phyloP scores from a whole-genome alignment of 2,113 vertebrate genomes.

The Crotophaga sulcirostris region DNA sequence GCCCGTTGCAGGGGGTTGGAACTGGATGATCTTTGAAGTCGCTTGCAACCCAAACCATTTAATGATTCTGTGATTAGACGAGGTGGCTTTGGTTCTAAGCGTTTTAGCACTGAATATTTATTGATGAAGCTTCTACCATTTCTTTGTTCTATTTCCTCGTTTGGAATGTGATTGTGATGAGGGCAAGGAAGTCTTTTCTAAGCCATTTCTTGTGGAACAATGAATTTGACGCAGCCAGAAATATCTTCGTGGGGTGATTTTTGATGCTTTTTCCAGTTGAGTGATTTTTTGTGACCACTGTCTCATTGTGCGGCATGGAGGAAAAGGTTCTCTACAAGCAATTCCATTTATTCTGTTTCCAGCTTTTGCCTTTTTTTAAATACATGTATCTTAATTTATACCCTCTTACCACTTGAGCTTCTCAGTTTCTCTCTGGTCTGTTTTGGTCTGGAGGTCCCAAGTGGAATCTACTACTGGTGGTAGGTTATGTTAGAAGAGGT shows the following conservation, averaged over 20 bases:
- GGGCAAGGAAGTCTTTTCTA: fast-evolving
- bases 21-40: too few species aligned
- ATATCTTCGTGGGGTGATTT: background rate
- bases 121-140: fast-evolving
- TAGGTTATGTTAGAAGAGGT: background rate
- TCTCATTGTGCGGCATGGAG: fast-evolving
- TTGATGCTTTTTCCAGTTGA: background rate
- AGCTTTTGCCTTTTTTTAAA: background rate
- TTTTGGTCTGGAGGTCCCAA: background rate
- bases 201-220: fast-evolving
- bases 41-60: too few species aligned
- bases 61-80: too few species aligned
- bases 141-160: fast-evolving
- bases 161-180: fast-evolving
- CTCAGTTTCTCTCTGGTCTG: fast-evolving
- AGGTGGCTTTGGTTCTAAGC: fast-evolving
- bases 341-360: background rate
- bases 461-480: fast-evolving
- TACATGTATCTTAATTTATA: background rate
- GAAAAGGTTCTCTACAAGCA: background rate
- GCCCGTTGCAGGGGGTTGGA: too few species aligned
- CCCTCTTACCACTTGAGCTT: fast-evolving
- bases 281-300: fast-evolving
- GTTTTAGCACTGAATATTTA: background rate
- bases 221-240: fast-evolving